phyloP scores from a whole-genome alignment of 2,113 vertebrate species.

The Pungitius pungitius region DNA sequence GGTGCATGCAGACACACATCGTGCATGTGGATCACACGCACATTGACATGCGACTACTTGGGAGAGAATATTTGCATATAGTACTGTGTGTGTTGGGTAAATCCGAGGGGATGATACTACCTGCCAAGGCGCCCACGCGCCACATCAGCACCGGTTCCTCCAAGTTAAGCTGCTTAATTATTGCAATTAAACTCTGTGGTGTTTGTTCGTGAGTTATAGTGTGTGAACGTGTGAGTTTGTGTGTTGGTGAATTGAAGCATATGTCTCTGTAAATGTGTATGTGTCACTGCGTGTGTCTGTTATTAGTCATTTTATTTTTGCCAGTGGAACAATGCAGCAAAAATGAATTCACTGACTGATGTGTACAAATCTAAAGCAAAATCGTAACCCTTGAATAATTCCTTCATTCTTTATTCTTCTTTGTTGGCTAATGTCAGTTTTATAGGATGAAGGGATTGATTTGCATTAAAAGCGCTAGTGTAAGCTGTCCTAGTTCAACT shows the following conservation, averaged over 20 bases:
- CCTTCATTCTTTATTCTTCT: neutral
- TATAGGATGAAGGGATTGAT: neutral
- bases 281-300: neutral
- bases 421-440: neutral
- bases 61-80: conserved; percentile 65
- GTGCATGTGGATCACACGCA: neutral
- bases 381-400: neutral
- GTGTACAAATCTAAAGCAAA: conserved; percentile 11
- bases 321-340: conserved; percentile 42
- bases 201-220: conserved; percentile 44
- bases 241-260: neutral
- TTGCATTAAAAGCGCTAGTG: neutral
- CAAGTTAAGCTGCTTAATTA: conserved; percentile 78
- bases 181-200: conserved; percentile 69
- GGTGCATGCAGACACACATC: neutral
- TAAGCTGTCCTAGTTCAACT: neutral
- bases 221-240: conserved; percentile 22
- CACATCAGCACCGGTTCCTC: conserved; percentile 74
- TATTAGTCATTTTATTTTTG: conserved; percentile 29
- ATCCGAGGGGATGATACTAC: conserved; percentile 69
- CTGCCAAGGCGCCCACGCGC: conserved; percentile 70
- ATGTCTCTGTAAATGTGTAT: conserved; percentile 6
- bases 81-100: conserved; percentile 56
- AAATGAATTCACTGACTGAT: conserved; percentile 4
- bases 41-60: conserved; percentile 30